Base-by-base conservation (phyloP, 2,797 vertebrate genomes). In the Phylloscopus collybita region DNA sequence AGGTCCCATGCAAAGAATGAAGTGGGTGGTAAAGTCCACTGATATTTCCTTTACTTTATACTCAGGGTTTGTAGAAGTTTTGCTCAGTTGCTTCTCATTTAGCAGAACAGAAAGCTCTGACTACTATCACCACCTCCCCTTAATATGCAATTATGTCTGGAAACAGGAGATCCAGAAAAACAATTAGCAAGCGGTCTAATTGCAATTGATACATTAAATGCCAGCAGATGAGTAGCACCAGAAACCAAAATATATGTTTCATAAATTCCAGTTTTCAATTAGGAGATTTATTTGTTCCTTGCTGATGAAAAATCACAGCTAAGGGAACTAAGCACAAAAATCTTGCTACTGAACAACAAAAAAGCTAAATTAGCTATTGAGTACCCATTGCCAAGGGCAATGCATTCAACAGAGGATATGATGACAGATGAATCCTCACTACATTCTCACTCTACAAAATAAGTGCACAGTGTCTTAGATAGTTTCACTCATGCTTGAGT, bases 301-400 rank as follows among this genome's bases (percentile, higher is more conserved):
- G 16, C 51, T 40, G 67, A 71, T 67, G 71, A 86, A 92, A 85
- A 97, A 95, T 96, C 95, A 76, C 87, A 97, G 79, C 88, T 84
- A 86, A 87, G 86, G 95, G 80, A 97, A 96, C 89, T 71, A 93
- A 96, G 84, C 85, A 94, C 12, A 22, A 95, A 96, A 97, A 94
- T 56, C 53, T 91, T 96, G 87, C 84, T 95, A 82, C 94, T 90
- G 95, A 98, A 96, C 96, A 97, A 95, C 69, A 89, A 65, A 97
- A 97, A 95, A 70, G 25, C 65, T 75, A 96, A 97, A 98, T 98
- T 97, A 98, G 97, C 90, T 98, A 96, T 94, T 89, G 90, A 93
- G 80, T 84, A 96, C 95, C 94, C 96, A 98, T 94, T 97, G 98
- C 98, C 97, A 98, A 97, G 97, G 97, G 97, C 97, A 98, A 98